Evolutionary conservation across 2,888 invertebrate genomes (phyloP).

Genomic region (Eudasyphora cyanicolor): DNA sequence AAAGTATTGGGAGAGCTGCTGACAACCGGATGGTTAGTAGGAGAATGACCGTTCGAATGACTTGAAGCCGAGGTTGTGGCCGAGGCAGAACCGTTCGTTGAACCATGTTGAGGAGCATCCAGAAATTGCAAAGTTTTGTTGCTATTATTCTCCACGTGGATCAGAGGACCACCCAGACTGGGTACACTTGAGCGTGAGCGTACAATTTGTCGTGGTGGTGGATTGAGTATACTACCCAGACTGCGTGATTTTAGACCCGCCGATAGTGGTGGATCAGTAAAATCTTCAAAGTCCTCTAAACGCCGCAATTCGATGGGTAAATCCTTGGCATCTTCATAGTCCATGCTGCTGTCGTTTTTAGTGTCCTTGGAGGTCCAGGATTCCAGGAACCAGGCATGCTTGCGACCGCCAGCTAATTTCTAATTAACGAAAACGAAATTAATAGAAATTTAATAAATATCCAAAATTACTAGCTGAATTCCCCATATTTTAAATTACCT

Average conservation of each 20-base stretch:
- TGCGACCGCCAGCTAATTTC: conserved; percentile 88
- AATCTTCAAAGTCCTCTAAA: conserved; percentile 84
- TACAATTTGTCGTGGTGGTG: conserved; percentile 86
- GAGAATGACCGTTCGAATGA: conserved; percentile 69
- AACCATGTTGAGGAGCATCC: conserved; percentile 55
- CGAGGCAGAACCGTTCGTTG: conserved; percentile 46
- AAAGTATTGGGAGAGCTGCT: conserved; percentile 37
- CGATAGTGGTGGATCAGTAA: conserved; percentile 82
- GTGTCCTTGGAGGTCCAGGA: conserved; percentile 85
- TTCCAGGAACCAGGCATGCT: conserved; percentile 89
- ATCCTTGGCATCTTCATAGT: conserved; percentile 86
- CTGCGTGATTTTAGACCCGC: conserved; percentile 90
- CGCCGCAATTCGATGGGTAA: conserved; percentile 93
- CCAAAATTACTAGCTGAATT: too few species aligned
- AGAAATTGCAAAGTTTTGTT: conserved; percentile 49
- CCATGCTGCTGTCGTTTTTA: conserved; percentile 83
- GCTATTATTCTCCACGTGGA: conserved; percentile 63
- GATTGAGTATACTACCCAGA: conserved; percentile 89
- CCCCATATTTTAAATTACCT: too few species aligned
- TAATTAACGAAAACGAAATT: too few species aligned
- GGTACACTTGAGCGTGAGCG: conserved; percentile 89
- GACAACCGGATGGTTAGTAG: conserved; percentile 60
- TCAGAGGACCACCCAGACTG: conserved; percentile 81
- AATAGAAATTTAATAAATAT: too few species aligned
- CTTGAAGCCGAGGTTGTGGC: conserved; percentile 35